Evolutionary conservation across 2,797 vertebrate genomes (phyloP), one percentile per base, ranked within the genome.

Genomic region (Paguma larvata): DNA sequence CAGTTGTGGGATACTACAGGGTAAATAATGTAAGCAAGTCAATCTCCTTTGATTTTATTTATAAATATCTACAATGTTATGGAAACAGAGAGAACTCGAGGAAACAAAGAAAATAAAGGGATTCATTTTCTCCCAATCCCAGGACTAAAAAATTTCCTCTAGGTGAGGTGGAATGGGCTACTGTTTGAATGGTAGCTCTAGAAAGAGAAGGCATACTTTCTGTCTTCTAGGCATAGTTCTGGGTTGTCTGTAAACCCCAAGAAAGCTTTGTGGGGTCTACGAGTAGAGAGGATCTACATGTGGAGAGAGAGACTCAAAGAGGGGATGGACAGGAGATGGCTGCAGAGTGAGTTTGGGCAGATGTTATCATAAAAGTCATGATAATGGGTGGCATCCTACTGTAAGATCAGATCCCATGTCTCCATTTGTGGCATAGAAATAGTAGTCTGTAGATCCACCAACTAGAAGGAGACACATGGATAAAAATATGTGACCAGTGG

Each of bases 21-120:
- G 27, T 68, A 34, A 94, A 85, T 89, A 41, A 67, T 73, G 6
- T 44, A 48, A 72, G 51, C 23, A 59, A 94, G 23, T 44, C 63
- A 1, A 5, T 30, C 46, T 84, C 34, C 30, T 85, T 68, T 82
- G 65, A 72, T 53, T 75, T 96, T 77, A 75, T 94, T 97, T 85
- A 5, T 70, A 91, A 89, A 32, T 68, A 85, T 46, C 15, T 75
- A 3, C 63, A 27, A 6, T 21, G 2, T 59, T 41, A 41, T 14
- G 30, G 30, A 94, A 73, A 7, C 6, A 56, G 44, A 4, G 3
- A 63, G 34, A 41, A 62, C 6, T 62, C 51, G 8, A 79, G 30
- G 21, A 65, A 86, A 11, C 32, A 65, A 34, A 75, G 23, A 21
- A n/a, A 53, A 75, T 38, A 92, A 87, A 85, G 30, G 3, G 38